phyloP scores from a whole-genome alignment of 2,797 vertebrate genomes.

The Tapera naevia region DNA sequence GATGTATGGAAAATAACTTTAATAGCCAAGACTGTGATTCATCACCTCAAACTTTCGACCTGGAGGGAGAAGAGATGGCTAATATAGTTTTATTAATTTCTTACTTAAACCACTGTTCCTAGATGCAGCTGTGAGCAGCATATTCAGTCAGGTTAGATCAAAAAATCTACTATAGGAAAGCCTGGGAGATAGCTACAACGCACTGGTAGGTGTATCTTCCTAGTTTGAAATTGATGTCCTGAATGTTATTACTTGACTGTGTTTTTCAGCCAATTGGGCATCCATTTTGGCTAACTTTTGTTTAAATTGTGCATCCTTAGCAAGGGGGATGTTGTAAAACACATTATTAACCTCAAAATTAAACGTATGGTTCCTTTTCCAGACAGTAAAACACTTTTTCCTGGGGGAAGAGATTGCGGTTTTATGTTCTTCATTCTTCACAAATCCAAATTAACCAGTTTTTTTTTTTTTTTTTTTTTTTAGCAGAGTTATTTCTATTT shows the following conservation, averaged over 20 bases:
- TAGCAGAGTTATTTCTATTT: background rate
- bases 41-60: background rate
- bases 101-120: background rate
- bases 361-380: background rate
- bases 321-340: background rate
- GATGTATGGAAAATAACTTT: background rate
- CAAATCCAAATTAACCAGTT: background rate
- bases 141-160: background rate
- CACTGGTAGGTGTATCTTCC: background rate
- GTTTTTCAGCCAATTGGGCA: background rate
- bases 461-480: slow-evolving; percentile 22
- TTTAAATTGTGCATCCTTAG: background rate
- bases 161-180: background rate
- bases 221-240: background rate
- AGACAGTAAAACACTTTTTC: background rate
- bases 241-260: background rate
- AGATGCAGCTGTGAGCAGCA: background rate
- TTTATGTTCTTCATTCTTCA: background rate
- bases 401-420: background rate
- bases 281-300: background rate
- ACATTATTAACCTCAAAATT: background rate
- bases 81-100: background rate
- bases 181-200: background rate
- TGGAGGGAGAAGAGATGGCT: background rate
- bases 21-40: background rate